Evolutionary conservation across 2,888 invertebrate species (phyloP), one percentile per base, ranked within the genome.

Genomic region (Luperina nickerlii): DNA sequence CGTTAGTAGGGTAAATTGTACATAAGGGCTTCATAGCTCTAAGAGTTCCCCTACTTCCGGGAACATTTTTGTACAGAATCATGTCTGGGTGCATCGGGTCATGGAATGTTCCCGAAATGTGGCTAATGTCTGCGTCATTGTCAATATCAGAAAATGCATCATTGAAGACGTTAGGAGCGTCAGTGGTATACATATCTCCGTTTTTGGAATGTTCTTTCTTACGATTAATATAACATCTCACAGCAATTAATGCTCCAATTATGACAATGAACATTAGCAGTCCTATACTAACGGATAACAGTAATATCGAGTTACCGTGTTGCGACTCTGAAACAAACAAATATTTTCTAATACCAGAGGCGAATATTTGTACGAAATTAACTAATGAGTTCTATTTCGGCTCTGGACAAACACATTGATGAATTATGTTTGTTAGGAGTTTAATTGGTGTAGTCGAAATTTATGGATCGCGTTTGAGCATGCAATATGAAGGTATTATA

Each of bases 71-170:
- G 73, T 96, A 97, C 1, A 96, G 87, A 65, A 96, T 96, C 96
- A 96, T 96, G 77, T 97, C 97, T 68, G 97, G 97, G 89, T 97
- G 96, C 0, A 94, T 90, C 3, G 96, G 96, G 84, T 97, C 97
- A 79, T 96, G 96, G 90, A 96, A 97, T 0, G 95, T 95, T 87
- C 96, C 97, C 86, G 96, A 97, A 80, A 97, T 96, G 78, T 96
- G 97, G 83, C 95, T 95, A 1, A 97, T 93, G 45, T 96, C 96
- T 11, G 93, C 94, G 74, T 97, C 97, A 71, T 96, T 96, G 78
- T 97, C 97, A 24, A 96, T 93, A 82, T 97, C 97, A 54, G 97
- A 96, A 27, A 94, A 92, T 0, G 93, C 93, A 75, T 97, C 96
- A 79, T 92, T 96, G 87, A 96, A 97, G 11, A 97, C 94, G 78